phyloP scores from a whole-genome alignment of 2,888 invertebrate species.

The Macaria notata region DNA sequence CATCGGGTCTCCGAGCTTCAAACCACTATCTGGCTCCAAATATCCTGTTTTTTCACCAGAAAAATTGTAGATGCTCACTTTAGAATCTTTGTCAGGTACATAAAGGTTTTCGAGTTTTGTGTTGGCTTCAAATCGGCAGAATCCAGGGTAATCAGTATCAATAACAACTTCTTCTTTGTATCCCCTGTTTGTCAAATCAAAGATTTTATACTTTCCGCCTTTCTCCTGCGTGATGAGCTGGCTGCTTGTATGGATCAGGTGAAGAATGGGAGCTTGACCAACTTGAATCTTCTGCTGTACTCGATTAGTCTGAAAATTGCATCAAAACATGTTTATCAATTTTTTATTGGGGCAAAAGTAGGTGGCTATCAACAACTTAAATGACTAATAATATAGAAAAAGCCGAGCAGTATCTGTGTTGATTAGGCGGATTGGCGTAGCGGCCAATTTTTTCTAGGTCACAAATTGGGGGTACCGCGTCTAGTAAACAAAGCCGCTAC shows the following conservation, averaged over 20 bases:
- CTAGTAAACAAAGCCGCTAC: slow-evolving; percentile 63
- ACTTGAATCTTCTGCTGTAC: slow-evolving; percentile 85
- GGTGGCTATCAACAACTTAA: slow-evolving; percentile 4
- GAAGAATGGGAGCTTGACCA: slow-evolving; percentile 84
- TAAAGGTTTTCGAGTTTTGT: slow-evolving; percentile 84
- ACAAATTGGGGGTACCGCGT: slow-evolving; percentile 56
- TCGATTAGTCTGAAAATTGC: slow-evolving; percentile 85
- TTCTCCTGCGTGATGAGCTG: slow-evolving; percentile 89
- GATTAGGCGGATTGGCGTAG: slow-evolving; percentile 32
- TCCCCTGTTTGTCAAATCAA: slow-evolving; percentile 83
- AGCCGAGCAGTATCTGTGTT: slow-evolving; percentile 29
- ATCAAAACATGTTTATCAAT: slow-evolving; percentile 5
- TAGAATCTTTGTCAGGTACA: slow-evolving; percentile 84
- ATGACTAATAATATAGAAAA: slow-evolving; percentile 14
- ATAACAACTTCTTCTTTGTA: slow-evolving; percentile 82
- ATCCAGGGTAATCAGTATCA: slow-evolving; percentile 85
- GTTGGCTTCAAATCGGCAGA: slow-evolving; percentile 85
- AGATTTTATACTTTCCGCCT: slow-evolving; percentile 86
- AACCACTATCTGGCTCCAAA: slow-evolving; percentile 60
- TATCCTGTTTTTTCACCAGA: slow-evolving; percentile 66
- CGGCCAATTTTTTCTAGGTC: slow-evolving; percentile 62
- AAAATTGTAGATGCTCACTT: slow-evolving; percentile 76
- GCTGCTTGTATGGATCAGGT: slow-evolving; percentile 82
- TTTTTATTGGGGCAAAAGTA: background rate
- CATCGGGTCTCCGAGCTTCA: slow-evolving; percentile 85